phyloP scores from a whole-genome alignment of 23 tunicate species.

The Ciona savignyi region DNA sequence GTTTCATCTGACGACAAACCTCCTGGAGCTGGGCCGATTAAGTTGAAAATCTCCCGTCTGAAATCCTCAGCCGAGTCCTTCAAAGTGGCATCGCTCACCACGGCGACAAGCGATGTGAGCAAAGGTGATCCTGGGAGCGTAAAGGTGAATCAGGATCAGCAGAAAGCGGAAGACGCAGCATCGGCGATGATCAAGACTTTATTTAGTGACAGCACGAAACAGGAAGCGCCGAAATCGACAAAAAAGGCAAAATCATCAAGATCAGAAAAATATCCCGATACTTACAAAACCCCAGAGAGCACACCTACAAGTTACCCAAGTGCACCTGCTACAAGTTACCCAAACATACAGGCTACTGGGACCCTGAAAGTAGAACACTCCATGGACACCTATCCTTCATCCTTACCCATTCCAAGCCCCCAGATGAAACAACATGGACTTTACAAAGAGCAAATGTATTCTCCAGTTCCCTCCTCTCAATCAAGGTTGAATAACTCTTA shows the following conservation, averaged over 20 bases:
- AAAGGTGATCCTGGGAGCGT: not conserved
- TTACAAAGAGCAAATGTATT: too few relatives aligned
- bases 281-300: not conserved
- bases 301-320: not conserved
- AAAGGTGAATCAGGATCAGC: slow-evolving; percentile 1
- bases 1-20: slow-evolving; percentile 27
- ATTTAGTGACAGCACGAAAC: not conserved
- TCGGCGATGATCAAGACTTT: slow-evolving; percentile 7
- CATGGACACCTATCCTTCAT: not conserved
- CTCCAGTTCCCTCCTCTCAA: too few relatives aligned
- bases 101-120: not conserved
- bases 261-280: not conserved
- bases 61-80: slow-evolving; percentile 46
- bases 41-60: slow-evolving; percentile 58
- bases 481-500: not conserved
- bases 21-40: slow-evolving; percentile 43
- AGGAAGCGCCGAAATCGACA: not conserved
- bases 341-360: not conserved
- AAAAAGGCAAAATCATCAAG: not conserved
- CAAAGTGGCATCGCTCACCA: slow-evolving; percentile 36
- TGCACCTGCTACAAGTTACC: not conserved
- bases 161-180: slow-evolving; percentile 34
- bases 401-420: too few relatives aligned
- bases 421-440: too few relatives aligned
- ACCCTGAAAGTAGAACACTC: not conserved